phyloP scores from a whole-genome alignment of 2,797 vertebrate genomes.

The Gobionotothen gibberifrons region DNA sequence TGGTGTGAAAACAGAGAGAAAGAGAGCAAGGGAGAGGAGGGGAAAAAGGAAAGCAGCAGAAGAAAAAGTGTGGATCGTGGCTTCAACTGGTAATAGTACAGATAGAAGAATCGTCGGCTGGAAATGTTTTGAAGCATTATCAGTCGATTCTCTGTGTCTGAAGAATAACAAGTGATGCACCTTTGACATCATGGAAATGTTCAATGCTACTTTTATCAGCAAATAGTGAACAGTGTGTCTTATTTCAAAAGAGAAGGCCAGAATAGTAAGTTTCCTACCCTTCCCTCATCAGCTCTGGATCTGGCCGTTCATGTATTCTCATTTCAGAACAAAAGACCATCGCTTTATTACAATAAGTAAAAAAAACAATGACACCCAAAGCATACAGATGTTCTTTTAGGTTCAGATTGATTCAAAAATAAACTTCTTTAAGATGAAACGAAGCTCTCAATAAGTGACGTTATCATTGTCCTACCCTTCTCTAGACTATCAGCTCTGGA shows the following conservation, averaged over 20 bases:
- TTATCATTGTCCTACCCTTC: conserved; percentile 10
- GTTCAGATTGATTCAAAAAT: conserved; percentile 10
- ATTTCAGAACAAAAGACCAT: conserved; percentile 38
- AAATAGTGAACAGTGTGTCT: conserved; percentile 31
- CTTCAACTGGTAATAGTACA: conserved; percentile 39
- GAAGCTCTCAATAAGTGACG: background rate
- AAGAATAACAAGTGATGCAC: conserved; percentile 62
- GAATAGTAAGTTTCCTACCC: background rate
- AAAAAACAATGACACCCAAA: conserved; percentile 39
- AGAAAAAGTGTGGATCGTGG: conserved; percentile 33
- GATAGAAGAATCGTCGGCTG: conserved; percentile 63
- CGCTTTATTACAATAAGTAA: conserved; percentile 38
- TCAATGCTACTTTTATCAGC: conserved; percentile 36
- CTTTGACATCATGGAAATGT: conserved; percentile 58
- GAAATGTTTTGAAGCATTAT: conserved; percentile 47
- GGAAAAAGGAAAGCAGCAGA: conserved; percentile 23
- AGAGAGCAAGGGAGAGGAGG: conserved; percentile 23
- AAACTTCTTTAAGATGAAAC: too few species aligned
- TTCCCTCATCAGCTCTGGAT: too few species aligned
- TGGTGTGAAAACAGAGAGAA: conserved; percentile 61
- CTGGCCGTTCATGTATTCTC: background rate
- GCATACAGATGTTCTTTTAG: conserved; percentile 25
- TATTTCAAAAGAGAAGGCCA: conserved; percentile 39
- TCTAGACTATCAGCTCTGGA: conserved; percentile 3
- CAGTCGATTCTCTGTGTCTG: conserved; percentile 33